Percentiles rank a stretch among this genome's conserved stretches.
Evolutionary conservation across 2,113 vertebrate genomes (phyloP).

Genomic region (Poicephalus gulielmi): DNA sequence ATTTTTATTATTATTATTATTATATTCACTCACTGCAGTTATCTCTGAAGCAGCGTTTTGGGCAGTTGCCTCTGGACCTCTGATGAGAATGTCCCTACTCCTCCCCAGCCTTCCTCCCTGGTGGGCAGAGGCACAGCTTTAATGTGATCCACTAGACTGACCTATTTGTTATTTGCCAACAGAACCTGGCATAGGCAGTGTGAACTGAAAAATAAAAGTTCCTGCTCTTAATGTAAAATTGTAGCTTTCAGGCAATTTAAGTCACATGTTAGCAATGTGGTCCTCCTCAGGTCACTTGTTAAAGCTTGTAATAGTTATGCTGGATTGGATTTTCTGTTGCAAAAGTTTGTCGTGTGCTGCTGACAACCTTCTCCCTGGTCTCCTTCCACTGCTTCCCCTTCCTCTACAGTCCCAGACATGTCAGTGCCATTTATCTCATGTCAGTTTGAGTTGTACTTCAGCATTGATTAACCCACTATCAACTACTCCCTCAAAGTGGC

Average conservation of each 20-base stretch:
- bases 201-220: neutral
- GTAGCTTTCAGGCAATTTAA: neutral
- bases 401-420: neutral
- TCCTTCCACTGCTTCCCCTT: neutral
- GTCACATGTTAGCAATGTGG: rapidly evolving
- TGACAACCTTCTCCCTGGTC: neutral
- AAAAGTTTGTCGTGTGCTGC: neutral
- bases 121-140: neutral
- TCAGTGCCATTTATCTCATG: neutral
- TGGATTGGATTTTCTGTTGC: neutral
- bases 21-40: neutral
- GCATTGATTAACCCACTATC: neutral
- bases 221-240: neutral
- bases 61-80: neutral
- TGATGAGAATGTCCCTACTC: neutral
- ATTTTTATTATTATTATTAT: neutral
- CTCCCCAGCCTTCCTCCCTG: neutral
- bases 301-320: neutral
- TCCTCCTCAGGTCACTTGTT: neutral
- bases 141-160: neutral
- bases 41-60: neutral
- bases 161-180: neutral
- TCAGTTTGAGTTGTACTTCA: neutral
- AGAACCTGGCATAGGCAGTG: neutral
- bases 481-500: neutral